Percentiles rank a stretch among this genome's conserved stretches.
phyloP scores from a whole-genome alignment of 2,113 vertebrate genomes.

The Onychostruthus taczanowskii region DNA sequence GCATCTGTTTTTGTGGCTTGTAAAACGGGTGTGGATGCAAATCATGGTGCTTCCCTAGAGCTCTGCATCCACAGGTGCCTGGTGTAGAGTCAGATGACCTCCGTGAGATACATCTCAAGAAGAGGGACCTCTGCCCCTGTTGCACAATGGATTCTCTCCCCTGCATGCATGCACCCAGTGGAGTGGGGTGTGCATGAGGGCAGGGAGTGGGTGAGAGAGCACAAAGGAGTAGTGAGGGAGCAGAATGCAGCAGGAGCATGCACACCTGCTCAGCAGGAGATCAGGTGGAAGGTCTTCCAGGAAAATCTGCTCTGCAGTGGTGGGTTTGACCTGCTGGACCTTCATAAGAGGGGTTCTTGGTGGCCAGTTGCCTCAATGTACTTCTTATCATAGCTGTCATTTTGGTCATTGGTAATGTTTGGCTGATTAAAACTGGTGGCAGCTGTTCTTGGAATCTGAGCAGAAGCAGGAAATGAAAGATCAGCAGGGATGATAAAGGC shows the following conservation, averaged over 20 bases:
- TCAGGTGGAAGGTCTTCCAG: neutral
- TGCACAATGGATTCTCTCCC: neutral
- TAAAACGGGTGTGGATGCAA: accelerated
- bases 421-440: neutral
- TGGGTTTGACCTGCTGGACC: neutral
- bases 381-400: neutral
- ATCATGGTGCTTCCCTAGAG: neutral
- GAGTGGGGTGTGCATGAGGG: neutral
- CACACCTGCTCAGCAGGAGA: accelerated
- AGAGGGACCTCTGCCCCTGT: neutral
- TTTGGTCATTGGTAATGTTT: neutral
- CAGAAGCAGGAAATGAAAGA: neutral
- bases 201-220: neutral
- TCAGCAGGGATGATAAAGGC: neutral
- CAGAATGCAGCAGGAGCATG: neutral
- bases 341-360: neutral
- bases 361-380: accelerated
- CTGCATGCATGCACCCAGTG: accelerated
- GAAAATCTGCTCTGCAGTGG: neutral
- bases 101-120: neutral
- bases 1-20: neutral
- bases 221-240: neutral
- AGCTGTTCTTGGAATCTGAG: neutral
- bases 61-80: neutral
- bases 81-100: neutral